Evolutionary conservation across 2,888 invertebrate species (phyloP), one percentile per base, ranked within the genome.

Genomic region (Torymus auratus): DNA sequence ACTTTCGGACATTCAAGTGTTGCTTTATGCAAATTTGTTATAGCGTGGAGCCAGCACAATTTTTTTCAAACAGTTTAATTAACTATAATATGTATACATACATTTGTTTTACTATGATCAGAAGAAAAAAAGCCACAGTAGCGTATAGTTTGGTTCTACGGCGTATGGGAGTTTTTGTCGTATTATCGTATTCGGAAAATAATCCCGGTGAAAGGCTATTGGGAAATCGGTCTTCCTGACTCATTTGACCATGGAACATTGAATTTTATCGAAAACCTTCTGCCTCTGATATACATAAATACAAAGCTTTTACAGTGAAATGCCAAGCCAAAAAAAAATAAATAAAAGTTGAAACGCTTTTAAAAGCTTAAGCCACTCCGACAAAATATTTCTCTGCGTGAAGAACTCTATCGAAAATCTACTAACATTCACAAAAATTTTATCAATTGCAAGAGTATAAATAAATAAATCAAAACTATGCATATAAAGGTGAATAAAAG

Each of bases 211-310:
- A 73, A 62, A 64, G 41, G 55, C 23, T 64, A 73, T 64, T 28
- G 55, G 73, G 55, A 73, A 73, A 73, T 64, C 64, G 28, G 23
- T 64, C 64, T 73, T 64, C 64, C 73, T 55, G 64, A 64, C 64
- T 73, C 73, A 65, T 73, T 56, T 73, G 73, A 41, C 55, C 73
- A 56, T 41, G 65, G 56, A 17, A 65, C 65, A 56, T 28, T 72
- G 28, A 65, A 73, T 73, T 72, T 72, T 55, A 72, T 72, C 72
- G 72, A 62, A 72, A 72, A 53, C 17, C 55, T 68, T 15, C 28
- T 53, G 53, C 20, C 61, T 64, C 23, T 11, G 20, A 12, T 20
- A 2, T 53, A n/a, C 62, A n/a, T 62, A 72, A 61, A 71, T 41
- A 20, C 52, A 20, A 58, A 56, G 28, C 69, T 58, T 69, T 58